These are phyloP conservation scores for Deilephila elpenor DNA, from an alignment of 2,888 invertebrate genomes.

Conservation along the genomic window DNA sequence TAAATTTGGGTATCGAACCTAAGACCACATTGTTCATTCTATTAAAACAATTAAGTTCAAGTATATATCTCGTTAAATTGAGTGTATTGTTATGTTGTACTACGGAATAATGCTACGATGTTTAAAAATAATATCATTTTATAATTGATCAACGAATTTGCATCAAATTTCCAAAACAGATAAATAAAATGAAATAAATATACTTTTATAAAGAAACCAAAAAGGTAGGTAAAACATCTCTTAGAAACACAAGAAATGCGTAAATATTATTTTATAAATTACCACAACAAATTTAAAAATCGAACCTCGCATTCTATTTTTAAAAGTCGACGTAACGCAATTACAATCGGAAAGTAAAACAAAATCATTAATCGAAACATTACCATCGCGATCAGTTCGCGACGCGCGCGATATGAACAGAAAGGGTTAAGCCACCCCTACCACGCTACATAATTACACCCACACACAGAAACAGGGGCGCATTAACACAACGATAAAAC, in stretches of 20 bases:
- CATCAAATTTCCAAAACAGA: too few relatives aligned
- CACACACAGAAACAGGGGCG: slow-evolving; percentile 56
- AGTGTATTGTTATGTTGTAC: too few relatives aligned
- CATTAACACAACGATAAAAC: slow-evolving; percentile 75
- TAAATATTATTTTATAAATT: background rate
- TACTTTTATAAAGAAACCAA: too few relatives aligned
- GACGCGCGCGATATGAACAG: slow-evolving; percentile 63
- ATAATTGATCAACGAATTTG: too few relatives aligned
- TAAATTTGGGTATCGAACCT: too few relatives aligned
- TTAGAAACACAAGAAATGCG: background rate
- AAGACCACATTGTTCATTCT: too few relatives aligned
- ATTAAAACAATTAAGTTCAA: too few relatives aligned
- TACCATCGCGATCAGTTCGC: slow-evolving; percentile 73
- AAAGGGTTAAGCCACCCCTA: slow-evolving; percentile 77
- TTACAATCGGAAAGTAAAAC: slow-evolving; percentile 46
- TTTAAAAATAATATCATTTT: too few relatives aligned
- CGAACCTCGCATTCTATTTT: background rate
- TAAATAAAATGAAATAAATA: too few relatives aligned
- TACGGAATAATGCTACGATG: too few relatives aligned
- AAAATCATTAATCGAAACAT: slow-evolving; percentile 73
- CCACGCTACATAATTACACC: slow-evolving; percentile 68
- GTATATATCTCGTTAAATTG: too few relatives aligned
- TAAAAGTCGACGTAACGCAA: slow-evolving; percentile 8
- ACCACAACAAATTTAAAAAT: slow-evolving; percentile 3
- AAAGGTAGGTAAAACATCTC: too few relatives aligned